Evolutionary conservation across 2,797 vertebrate species (phyloP).

Genomic region (Sebastes kiyomatsui): DNA sequence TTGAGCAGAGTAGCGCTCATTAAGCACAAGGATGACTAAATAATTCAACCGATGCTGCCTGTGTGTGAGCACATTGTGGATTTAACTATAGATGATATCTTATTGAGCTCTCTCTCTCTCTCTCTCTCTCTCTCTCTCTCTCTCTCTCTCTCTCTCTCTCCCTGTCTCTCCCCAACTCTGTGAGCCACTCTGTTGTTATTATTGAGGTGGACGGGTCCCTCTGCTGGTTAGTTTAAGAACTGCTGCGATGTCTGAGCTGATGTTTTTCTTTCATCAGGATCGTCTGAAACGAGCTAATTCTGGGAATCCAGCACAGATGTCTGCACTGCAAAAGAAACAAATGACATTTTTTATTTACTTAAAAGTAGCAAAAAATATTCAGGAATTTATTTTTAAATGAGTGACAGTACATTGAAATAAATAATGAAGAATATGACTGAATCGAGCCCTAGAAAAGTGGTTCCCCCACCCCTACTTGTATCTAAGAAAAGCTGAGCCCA

Average conservation of each 20-base stretch:
- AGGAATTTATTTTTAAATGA: background rate
- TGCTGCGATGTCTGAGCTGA: background rate
- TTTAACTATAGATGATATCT: constrained; percentile 3
- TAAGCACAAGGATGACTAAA: constrained; percentile 53
- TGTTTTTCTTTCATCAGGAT: background rate
- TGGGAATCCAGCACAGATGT: background rate
- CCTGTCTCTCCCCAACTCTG: background rate
- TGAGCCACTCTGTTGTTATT: background rate
- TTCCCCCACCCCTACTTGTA: too few species aligned
- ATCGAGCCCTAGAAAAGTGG: background rate
- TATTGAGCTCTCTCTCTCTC: background rate
- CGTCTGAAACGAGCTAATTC: background rate
- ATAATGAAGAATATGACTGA: background rate
- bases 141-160: background rate
- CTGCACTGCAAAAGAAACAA: background rate
- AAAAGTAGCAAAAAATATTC: background rate
- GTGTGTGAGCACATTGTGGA: constrained; percentile 36
- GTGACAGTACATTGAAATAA: background rate
- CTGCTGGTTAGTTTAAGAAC: constrained; percentile 57
- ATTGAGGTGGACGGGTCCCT: constrained; percentile 30
- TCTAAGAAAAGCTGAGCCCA: too few species aligned
- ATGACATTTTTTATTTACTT: background rate
- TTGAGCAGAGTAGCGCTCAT: constrained; percentile 46
- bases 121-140: background rate
- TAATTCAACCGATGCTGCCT: constrained; percentile 60